Percentiles rank a stretch among this genome's conserved stretches.
Evolutionary conservation across 1,140 invertebrate genomes (phyloP).

Genomic region (Orchestia grillus): DNA sequence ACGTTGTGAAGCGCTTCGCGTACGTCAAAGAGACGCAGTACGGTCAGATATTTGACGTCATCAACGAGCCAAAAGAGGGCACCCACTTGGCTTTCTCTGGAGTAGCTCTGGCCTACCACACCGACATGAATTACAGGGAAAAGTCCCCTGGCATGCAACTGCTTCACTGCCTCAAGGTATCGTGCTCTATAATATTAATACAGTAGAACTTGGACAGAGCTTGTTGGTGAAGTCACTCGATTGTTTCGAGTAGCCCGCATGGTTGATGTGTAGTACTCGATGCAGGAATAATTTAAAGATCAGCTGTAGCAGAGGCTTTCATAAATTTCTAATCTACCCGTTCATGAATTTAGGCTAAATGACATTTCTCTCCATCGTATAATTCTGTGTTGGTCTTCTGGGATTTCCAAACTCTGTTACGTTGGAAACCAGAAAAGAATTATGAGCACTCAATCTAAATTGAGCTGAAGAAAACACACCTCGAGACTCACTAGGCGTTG

Average conservation of each 20-base stretch:
- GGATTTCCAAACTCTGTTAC: no score
- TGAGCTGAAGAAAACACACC: no score
- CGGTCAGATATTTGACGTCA: conserved; percentile 71
- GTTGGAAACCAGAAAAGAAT: no score
- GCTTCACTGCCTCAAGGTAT: conserved; percentile 70
- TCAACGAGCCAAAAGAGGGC: conserved; percentile 70
- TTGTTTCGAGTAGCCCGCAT: neutral
- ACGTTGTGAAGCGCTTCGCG: conserved; percentile 71
- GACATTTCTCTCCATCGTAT: no score
- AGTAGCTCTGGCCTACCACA: conserved; percentile 70
- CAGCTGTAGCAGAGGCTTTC: neutral
- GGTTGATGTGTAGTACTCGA: neutral
- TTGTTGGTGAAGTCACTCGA: neutral
- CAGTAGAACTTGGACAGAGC: neutral
- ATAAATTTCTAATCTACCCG: neutral
- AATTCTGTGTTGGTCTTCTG: no score
- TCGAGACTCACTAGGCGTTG: no score
- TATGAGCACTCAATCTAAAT: no score
- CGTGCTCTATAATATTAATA: neutral
- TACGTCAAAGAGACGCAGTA: conserved; percentile 72
- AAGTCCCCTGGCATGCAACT: conserved; percentile 72
- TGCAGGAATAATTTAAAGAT: neutral
- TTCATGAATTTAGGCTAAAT: neutral
- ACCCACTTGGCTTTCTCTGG: conserved; percentile 71
- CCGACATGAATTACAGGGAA: conserved; percentile 72